Percentiles rank a stretch among this genome's conserved stretches.
Conservation (phyloP, 1,140 invertebrate genomes). For the Papilio polytes region DNA sequence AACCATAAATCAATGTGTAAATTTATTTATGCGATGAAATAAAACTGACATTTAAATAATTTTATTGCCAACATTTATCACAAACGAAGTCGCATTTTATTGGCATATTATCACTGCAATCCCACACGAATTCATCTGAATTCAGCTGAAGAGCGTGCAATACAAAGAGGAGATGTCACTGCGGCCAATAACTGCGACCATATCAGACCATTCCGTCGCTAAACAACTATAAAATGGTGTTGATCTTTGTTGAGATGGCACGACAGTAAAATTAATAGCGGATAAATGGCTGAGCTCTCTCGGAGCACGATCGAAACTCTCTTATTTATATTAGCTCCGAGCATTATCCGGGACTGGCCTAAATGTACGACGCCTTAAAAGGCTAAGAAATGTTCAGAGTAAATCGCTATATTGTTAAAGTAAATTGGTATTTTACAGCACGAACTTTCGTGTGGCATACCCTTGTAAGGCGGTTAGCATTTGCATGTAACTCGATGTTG, state of each 20-base stretch:
- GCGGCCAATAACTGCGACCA: slow-evolving; percentile 42
- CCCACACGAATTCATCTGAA: slow-evolving; percentile 31
- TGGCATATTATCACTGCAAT: slow-evolving; percentile 24
- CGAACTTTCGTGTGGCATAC: slow-evolving; percentile 70
- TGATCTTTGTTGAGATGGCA: slow-evolving; percentile 53
- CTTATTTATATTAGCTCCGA: slow-evolving; percentile 64
- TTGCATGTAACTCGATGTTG: slow-evolving; percentile 46
- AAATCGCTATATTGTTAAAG: slow-evolving; percentile 79
- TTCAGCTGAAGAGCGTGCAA: slow-evolving; percentile 26
- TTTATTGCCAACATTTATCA: slow-evolving; percentile 31
- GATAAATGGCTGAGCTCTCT: slow-evolving; percentile 54
- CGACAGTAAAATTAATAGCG: slow-evolving; percentile 63
- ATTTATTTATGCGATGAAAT: slow-evolving; percentile 32
- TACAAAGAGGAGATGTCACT: slow-evolving; percentile 45
- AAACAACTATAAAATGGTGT: slow-evolving; percentile 45
- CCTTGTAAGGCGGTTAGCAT: slow-evolving; percentile 62
- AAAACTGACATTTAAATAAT: slow-evolving; percentile 37
- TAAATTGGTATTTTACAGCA: slow-evolving; percentile 81
- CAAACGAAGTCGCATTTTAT: slow-evolving; percentile 30
- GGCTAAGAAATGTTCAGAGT: slow-evolving; percentile 70
- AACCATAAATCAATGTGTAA: slow-evolving; percentile 26
- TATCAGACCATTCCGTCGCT: slow-evolving; percentile 36
- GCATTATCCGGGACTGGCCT: slow-evolving; percentile 67
- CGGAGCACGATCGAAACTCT: slow-evolving; percentile 51
- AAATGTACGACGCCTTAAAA: slow-evolving; percentile 73